Evolutionary conservation across 2,113 vertebrate species (phyloP), one percentile per base, ranked within the genome.

Genomic region (Campylomormyrus tamandua): DNA sequence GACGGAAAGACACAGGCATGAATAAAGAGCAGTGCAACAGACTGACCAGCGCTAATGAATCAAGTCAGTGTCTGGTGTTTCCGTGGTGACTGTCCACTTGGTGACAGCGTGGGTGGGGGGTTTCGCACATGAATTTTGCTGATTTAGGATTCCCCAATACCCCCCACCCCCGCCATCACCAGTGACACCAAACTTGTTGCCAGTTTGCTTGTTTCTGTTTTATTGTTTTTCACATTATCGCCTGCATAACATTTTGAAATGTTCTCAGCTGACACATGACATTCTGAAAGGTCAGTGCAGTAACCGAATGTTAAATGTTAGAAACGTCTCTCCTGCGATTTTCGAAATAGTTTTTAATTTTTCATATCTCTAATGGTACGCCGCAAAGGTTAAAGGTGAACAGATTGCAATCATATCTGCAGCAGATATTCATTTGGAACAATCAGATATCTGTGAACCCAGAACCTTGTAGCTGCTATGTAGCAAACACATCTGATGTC

Each of bases 281-380:
- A 92, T 93, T 91, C 91, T 46, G 46, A 84, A 93, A 93, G 92
- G 91, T 93, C 91, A 91, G 39, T 87, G 53, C 89, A 90, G 89
- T 90, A 92, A 74, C 77, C n/a, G 21, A 39, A 88, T 83, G 88
- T 53, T 88, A 90, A 74, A 91, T 21, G 70, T 74, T 52, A 66
- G 45, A 49, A 17, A 42, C 87, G 19, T 15, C 84, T 1, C 84
- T 27, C n/a, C 35, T 35, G 85, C 48, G 66, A 19, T 80, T 39
- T 80, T 42, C 35, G 5, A 80, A 80, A 80, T 80, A 7, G 42
- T 80, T 42, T 39, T 80, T 6, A 19, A 6, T 80, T 42, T 42
- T 42, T 80, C 5, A 42, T 80, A 35, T 42, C 35, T 80, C 5
- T 80, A 17, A 80, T 80, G 74, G 35, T 39, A 77, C 0, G 15